Evolutionary conservation across 2,113 vertebrate species (phyloP), one percentile per base, ranked within the genome.

Genomic region (Bagarius yarrelli): DNA sequence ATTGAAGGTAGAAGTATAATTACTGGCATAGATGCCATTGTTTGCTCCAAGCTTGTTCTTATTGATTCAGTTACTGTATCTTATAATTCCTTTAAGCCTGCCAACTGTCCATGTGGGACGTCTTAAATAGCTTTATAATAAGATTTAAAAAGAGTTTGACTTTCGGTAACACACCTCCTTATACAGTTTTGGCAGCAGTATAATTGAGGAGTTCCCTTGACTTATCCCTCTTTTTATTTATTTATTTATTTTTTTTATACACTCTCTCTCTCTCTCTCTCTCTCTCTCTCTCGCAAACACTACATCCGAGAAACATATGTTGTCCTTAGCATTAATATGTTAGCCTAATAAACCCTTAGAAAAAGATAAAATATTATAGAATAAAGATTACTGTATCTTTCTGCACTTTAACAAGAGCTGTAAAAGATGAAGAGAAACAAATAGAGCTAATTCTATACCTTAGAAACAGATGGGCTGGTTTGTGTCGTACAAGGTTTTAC

Each of bases 81-180:
- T 84, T 87, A 84, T 88, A 88, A 88, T 86, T 80, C 81, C 55
- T 79, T 18, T 87, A 87, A 87, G 80, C 82, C 50, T 61, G 47
- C 81, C 76, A 74, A 50, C 32, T 76, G 81, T 75, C 60, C 52
- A 56, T 40, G 56, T 80, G 25, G 81, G 60, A 57, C 75, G 81
- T 85, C 85, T 80, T 27, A 80, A 78, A 89, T 81, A 60, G 82
- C 23, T 82, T 83, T 76, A 78, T 82, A 75, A 83, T 64, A 56
- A 79, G 82, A 83, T 83, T 84, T 85, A 89, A 80, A 47, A 69
- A 72, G 61, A 78, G 74, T 72, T 57, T 76, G 83, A 81, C 78
- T 78, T 78, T 83, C 64, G 53, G 57, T 52, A 71, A 81, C 53
- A 79, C 83, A 77, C 74, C 44, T 52, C 56, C 64, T 57, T 18